Percentiles rank a stretch among this genome's conserved stretches.
Evolutionary conservation across 2,113 vertebrate species (phyloP).

Genomic region (Oxyura jamaicensis): DNA sequence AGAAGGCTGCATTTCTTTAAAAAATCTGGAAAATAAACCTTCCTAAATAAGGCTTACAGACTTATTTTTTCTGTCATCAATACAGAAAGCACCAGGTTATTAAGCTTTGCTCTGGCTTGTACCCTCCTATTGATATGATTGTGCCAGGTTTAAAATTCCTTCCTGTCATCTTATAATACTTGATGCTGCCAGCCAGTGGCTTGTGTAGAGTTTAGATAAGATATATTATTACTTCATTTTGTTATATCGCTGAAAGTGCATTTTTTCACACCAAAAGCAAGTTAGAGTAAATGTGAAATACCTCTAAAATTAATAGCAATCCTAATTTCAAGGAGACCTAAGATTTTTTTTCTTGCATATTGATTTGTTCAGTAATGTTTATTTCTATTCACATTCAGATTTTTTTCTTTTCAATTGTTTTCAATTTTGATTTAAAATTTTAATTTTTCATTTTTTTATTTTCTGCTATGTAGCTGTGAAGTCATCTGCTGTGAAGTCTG

Average conservation of each 20-base stretch:
- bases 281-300: not conserved
- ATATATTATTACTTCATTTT: constrained; percentile 10
- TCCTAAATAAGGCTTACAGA: constrained; percentile 15
- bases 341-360: not conserved
- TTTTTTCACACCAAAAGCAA: not conserved
- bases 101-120: constrained; percentile 48
- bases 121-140: constrained; percentile 49
- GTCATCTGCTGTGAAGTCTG: not conserved
- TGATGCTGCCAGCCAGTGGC: constrained; percentile 11
- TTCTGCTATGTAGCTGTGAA: not conserved
- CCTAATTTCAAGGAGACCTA: not conserved
- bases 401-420: not conserved
- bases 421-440: not conserved
- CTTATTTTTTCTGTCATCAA: constrained; percentile 56
- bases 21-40: not conserved
- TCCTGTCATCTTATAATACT: constrained; percentile 44
- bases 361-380: not conserved
- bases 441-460: not conserved
- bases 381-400: not conserved
- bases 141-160: constrained; percentile 61
- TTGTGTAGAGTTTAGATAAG: constrained; percentile 40
- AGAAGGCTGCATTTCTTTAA: constrained; percentile 7
- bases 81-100: constrained; percentile 45
- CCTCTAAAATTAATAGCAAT: not conserved
- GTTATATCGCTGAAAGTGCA: not conserved